A percentile compares a stretch with the other conserved stretches of the same genome.
phyloP scores from a whole-genome alignment of 92 coral and sea anemone species.

The Palythoa grandis region DNA sequence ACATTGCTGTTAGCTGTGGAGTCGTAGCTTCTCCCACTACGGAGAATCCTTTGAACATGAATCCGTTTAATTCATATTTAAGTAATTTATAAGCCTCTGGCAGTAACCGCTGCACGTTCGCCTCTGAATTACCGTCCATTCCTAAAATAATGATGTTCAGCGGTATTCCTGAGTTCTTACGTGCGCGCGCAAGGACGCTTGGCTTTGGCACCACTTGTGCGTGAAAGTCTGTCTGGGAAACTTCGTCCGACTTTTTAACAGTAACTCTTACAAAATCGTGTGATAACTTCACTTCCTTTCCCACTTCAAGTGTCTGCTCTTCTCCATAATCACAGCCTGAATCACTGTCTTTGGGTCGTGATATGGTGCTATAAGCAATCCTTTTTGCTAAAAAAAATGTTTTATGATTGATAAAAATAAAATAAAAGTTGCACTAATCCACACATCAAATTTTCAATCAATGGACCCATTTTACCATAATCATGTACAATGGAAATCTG shows the following conservation, averaged over 20 bases:
- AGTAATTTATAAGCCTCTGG: constrained; percentile 63
- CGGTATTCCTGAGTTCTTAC: constrained; percentile 48
- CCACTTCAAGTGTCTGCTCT: not conserved
- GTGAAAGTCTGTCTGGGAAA: constrained; percentile 57
- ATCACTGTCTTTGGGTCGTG: constrained; percentile 16
- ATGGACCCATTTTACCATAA: no score
- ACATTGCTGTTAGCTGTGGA: constrained; percentile 71
- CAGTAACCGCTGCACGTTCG: constrained; percentile 57
- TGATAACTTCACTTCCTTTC: constrained; percentile 34
- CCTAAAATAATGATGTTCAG: constrained; percentile 64
- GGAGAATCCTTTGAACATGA: constrained; percentile 65
- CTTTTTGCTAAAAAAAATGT: not conserved
- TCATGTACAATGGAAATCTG: no score
- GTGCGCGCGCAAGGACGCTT: constrained; percentile 53
- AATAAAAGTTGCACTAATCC: no score
- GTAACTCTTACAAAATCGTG: constrained; percentile 63
- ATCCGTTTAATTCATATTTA: constrained; percentile 58
- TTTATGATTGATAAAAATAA: not conserved
- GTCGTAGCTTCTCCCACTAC: constrained; percentile 74
- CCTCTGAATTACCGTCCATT: constrained; percentile 68
- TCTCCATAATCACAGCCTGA: constrained; percentile 37
- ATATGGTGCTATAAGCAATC: not conserved
- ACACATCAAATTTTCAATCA: no score
- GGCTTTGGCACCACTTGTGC: constrained; percentile 60
- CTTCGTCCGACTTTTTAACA: constrained; percentile 47